phyloP scores from a whole-genome alignment of 2,888 invertebrate genomes.

The Conistra vaccinii region DNA sequence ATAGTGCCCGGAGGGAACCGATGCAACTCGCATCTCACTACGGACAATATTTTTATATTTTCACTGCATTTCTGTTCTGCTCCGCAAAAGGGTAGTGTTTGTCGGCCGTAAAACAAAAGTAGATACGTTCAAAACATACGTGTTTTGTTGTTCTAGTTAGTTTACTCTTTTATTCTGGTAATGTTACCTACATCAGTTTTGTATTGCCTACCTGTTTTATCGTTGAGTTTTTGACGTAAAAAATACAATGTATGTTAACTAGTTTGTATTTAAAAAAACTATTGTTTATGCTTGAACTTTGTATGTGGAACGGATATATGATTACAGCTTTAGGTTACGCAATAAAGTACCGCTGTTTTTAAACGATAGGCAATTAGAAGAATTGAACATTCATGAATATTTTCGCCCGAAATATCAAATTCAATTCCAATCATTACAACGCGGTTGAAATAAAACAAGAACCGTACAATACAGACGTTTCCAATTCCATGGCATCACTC shows the following conservation, averaged over 20 bases:
- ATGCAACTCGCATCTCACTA: slow-evolving; percentile 80
- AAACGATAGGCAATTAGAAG: background rate
- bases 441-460: background rate
- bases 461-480: background rate
- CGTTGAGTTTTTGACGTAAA: slow-evolving; percentile 34
- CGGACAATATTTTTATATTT: slow-evolving; percentile 84
- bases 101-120: slow-evolving; percentile 80
- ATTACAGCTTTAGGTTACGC: background rate
- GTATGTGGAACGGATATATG: background rate
- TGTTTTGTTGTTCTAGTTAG: slow-evolving; percentile 71
- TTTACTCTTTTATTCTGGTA: slow-evolving; percentile 64
- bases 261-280: slow-evolving; percentile 5
- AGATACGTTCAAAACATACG: slow-evolving; percentile 73
- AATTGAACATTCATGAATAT: background rate
- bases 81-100: slow-evolving; percentile 79
- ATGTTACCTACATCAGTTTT: slow-evolving; percentile 57
- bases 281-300: slow-evolving; percentile 28
- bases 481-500: slow-evolving; percentile 20
- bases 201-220: slow-evolving; percentile 42
- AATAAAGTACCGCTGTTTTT: background rate
- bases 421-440: background rate
- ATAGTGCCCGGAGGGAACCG: slow-evolving; percentile 77
- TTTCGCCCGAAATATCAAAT: background rate
- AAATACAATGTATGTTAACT: slow-evolving; percentile 41
- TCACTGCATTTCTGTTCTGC: slow-evolving; percentile 79